A percentile compares a stretch with the other conserved stretches of the same genome.
phyloP scores from a whole-genome alignment of 2,113 vertebrate species.

The Atherinomorus stipes region DNA sequence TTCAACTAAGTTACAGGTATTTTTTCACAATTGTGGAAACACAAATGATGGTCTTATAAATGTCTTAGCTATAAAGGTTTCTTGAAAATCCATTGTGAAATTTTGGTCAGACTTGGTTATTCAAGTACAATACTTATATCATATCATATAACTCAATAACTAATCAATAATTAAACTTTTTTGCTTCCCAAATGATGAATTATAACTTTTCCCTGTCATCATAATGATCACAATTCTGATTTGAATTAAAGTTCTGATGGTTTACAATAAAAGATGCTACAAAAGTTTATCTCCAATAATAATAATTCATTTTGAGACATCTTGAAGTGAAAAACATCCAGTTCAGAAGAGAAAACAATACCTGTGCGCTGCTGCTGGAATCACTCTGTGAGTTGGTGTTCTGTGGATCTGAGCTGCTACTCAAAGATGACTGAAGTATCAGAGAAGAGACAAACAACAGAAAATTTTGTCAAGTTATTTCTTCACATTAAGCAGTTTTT shows the following conservation, averaged over 20 bases:
- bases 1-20: neutral
- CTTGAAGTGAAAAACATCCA: neutral
- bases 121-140: neutral
- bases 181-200: neutral
- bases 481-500: neutral
- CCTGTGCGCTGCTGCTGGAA: constrained; percentile 93
- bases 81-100: neutral
- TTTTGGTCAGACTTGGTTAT: neutral
- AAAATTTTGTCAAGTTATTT: constrained; percentile 4
- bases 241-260: neutral
- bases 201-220: neutral
- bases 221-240: neutral
- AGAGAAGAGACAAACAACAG: constrained; percentile 31
- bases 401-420: constrained; percentile 91
- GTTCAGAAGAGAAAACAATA: constrained; percentile 47
- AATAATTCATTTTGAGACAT: neutral
- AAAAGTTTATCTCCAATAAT: neutral
- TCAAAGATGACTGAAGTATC: constrained; percentile 88
- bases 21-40: too few relatives aligned
- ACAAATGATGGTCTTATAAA: neutral
- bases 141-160: neutral
- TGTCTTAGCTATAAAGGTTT: too few relatives aligned
- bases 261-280: constrained; percentile 1
- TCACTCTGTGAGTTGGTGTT: constrained; percentile 89
- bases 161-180: neutral